phyloP scores from a whole-genome alignment of 37 sponge, comb jelly and placozoan species.

The Agelas oroides region DNA sequence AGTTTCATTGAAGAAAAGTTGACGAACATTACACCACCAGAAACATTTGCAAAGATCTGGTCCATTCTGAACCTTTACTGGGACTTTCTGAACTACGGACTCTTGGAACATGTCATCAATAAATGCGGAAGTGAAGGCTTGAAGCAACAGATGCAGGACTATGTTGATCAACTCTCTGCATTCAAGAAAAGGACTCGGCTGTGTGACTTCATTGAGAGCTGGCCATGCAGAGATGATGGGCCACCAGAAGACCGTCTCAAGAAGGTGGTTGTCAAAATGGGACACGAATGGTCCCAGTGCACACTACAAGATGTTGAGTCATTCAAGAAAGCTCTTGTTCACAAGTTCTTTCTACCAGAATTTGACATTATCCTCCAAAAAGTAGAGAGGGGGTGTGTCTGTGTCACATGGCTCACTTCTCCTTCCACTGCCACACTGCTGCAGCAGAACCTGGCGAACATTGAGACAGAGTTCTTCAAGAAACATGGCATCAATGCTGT shows the following conservation, averaged over 20 bases:
- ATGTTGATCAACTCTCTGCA: not conserved
- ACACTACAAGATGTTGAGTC: not conserved
- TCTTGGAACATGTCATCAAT: not conserved
- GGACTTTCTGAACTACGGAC: not conserved
- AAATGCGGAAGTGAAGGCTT: not conserved
- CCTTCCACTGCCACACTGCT: too few relatives aligned
- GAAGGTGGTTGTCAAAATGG: not conserved
- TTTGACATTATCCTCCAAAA: too few relatives aligned
- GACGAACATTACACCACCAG: too few relatives aligned
- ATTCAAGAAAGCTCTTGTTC: not conserved
- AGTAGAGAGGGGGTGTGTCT: too few relatives aligned
- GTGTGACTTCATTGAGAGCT: slow-evolving; percentile 7
- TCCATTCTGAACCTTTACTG: not conserved
- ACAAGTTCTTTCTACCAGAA: not conserved
- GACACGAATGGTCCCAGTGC: not conserved
- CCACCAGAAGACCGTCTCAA: not conserved
- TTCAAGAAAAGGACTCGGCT: not conserved
- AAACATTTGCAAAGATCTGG: not conserved
- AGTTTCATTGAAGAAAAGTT: too few relatives aligned
- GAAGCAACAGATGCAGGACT: not conserved
- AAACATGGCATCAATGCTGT: too few relatives aligned
- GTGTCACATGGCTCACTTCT: too few relatives aligned
- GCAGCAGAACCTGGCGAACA: too few relatives aligned
- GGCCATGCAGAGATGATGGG: not conserved
- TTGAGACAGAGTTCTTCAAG: too few relatives aligned